Percentiles rank a stretch among this genome's conserved stretches.
Conservation (phyloP, 2,888 invertebrate species). For the Xanthia togata region DNA sequence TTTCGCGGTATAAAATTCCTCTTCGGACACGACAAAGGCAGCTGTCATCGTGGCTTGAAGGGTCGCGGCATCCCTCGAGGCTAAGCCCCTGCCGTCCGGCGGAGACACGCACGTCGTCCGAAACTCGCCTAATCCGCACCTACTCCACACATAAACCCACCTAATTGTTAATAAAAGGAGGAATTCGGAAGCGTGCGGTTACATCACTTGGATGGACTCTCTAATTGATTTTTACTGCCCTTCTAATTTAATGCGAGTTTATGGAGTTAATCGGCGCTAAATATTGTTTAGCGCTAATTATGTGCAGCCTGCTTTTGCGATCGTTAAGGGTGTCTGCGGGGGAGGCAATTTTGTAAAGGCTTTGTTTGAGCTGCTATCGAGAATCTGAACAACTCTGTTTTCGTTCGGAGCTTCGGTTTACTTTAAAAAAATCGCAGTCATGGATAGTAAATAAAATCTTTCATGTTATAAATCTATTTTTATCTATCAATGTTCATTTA, state of each 20-base stretch:
- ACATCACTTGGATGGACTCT: conserved; percentile 81
- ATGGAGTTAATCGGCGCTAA: conserved; percentile 83
- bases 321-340: conserved; percentile 72
- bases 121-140: conserved; percentile 87
- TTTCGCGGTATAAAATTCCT: conserved; percentile 88
- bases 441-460: neutral
- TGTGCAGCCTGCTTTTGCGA: conserved; percentile 79
- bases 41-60: conserved; percentile 87
- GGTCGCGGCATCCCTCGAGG: conserved; percentile 86
- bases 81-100: conserved; percentile 84
- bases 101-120: conserved; percentile 87
- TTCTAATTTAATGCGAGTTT: conserved; percentile 84
- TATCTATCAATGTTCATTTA: neutral
- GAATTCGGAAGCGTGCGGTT: conserved; percentile 87
- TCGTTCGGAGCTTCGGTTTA: conserved; percentile 30
- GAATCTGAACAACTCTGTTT: conserved; percentile 54
- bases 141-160: conserved; percentile 89
- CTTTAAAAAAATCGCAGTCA: conserved; percentile 4
- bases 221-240: conserved; percentile 89
- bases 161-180: conserved; percentile 90
- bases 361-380: conserved; percentile 69
- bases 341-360: conserved; percentile 68
- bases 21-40: conserved; percentile 86
- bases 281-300: conserved; percentile 86
- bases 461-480: neutral